These are phyloP conservation scores for Rhineura floridana DNA, from an alignment of 2,113 vertebrate genomes.

Conservation along the genomic window DNA sequence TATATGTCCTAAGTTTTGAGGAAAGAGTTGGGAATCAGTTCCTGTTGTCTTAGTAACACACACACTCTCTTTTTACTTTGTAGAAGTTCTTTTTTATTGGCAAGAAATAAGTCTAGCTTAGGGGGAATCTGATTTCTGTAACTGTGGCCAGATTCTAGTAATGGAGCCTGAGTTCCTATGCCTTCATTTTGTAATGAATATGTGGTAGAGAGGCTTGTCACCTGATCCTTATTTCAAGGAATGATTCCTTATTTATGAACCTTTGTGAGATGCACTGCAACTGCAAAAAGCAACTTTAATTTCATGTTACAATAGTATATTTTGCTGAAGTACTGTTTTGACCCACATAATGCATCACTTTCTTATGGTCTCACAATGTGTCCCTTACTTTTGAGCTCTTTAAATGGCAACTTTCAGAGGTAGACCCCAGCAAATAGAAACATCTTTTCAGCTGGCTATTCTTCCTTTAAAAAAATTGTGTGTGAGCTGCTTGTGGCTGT, in stretches of 20 bases:
- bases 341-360: background rate
- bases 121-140: no score
- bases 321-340: background rate
- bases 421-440: background rate
- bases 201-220: background rate
- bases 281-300: background rate
- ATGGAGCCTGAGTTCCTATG: background rate
- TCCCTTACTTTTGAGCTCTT: background rate
- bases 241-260: background rate
- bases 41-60: no score
- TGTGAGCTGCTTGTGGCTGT: background rate
- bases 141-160: no score
- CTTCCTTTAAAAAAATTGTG: background rate
- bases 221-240: background rate
- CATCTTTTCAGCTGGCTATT: background rate
- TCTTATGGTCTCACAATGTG: background rate
- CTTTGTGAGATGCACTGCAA: background rate
- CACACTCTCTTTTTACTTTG: no score
- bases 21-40: no score
- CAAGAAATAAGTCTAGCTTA: no score
- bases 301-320: background rate
- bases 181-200: background rate
- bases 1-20: no score
- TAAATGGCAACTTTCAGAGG: background rate
- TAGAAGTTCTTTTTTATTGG: no score